Conservation (phyloP, 2,797 vertebrate genomes). For the Apogon hyalosoma region DNA sequence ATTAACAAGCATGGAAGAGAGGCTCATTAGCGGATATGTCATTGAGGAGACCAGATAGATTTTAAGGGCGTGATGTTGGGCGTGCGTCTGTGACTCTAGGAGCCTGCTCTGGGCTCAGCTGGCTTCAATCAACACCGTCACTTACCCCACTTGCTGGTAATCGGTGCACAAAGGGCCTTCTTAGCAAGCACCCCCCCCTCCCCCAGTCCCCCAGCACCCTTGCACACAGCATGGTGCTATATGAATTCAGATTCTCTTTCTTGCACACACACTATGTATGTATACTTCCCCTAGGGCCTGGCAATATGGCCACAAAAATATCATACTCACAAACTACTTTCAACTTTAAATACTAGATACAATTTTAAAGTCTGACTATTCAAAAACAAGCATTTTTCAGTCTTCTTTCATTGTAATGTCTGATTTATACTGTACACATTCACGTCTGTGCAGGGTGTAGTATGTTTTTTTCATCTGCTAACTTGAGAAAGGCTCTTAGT, state of each 20-base stretch:
- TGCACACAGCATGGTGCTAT: constrained; percentile 38
- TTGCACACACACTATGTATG: constrained; percentile 6
- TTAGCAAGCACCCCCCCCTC: constrained; percentile 43
- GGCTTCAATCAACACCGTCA: constrained; percentile 78
- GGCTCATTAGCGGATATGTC: constrained; percentile 39
- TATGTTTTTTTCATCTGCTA: no score
- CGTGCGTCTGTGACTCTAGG: constrained; percentile 39
- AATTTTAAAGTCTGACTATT: no score
- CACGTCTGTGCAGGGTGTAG: no score
- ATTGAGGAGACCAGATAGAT: constrained; percentile 55
- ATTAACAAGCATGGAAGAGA: constrained; percentile 20
- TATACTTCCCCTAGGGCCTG: no score
- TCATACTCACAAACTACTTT: no score
- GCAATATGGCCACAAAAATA: no score
- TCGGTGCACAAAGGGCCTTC: constrained; percentile 69
- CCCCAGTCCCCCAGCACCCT: constrained; percentile 24
- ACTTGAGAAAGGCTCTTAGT: no score
- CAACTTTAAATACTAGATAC: no score
- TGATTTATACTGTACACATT: no score
- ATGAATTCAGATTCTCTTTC: constrained; percentile 50
- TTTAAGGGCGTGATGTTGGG: constrained; percentile 61
- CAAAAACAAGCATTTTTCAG: no score
- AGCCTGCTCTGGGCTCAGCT: constrained; percentile 71
- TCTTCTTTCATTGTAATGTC: no score
- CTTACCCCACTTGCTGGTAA: constrained; percentile 60